These are phyloP conservation scores for Aphelenchoides bicaudatus DNA, from an alignment of 2,888 invertebrate genomes.

Conservation along the genomic window DNA sequence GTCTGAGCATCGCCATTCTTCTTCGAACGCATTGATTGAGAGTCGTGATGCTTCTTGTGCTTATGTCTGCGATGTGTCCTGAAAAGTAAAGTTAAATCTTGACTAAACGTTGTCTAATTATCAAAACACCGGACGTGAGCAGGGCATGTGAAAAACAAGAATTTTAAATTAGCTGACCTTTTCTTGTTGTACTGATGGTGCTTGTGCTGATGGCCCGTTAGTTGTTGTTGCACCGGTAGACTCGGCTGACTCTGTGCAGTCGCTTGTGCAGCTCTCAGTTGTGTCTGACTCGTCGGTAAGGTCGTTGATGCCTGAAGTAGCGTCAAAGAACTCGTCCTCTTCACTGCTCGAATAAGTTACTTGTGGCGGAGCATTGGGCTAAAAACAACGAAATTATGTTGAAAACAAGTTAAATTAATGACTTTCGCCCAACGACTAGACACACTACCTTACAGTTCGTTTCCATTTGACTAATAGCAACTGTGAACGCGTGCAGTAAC, in stretches of 20 bases:
- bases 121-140: too few species aligned
- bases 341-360: conserved; percentile 96
- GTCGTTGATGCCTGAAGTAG: conserved; percentile 41
- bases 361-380: conserved; percentile 69
- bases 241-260: conserved; percentile 7
- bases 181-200: not conserved
- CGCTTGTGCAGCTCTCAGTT: conserved; percentile 1
- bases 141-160: too few species aligned
- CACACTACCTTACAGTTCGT: too few species aligned
- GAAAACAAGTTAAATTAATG: too few species aligned
- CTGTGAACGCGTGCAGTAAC: too few species aligned
- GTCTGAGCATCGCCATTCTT: not conserved
- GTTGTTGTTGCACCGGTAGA: too few species aligned
- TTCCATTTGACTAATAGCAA: too few species aligned
- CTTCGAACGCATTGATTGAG: not conserved
- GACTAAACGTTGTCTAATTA: too few species aligned
- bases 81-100: too few species aligned
- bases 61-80: not conserved
- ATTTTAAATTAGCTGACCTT: too few species aligned
- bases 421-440: too few species aligned
- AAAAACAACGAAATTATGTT: not conserved
- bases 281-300: conserved; percentile 13
- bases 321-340: conserved; percentile 76
- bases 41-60: not conserved
- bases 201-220: conserved; percentile 4